Percentiles rank a stretch among this genome's conserved stretches.
Conservation (phyloP, 2,113 vertebrate genomes). For the Bubo blakistoni region DNA sequence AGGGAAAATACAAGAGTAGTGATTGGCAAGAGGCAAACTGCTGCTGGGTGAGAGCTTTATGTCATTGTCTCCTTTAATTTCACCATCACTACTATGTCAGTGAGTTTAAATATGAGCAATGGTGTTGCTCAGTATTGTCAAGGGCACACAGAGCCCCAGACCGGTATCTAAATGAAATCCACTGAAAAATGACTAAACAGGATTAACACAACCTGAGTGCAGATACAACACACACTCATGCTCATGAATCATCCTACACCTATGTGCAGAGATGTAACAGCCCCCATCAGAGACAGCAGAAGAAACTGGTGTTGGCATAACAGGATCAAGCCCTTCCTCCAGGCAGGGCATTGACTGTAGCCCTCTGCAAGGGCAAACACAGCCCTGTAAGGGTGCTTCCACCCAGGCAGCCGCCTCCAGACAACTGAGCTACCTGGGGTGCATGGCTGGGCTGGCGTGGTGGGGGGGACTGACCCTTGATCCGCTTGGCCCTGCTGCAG, state of each 20-base stretch:
- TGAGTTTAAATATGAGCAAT: conserved; percentile 54
- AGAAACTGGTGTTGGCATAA: not conserved
- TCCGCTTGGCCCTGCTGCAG: fast-evolving
- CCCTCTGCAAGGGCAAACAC: fast-evolving
- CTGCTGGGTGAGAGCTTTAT: conserved; percentile 15
- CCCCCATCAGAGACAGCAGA: not conserved
- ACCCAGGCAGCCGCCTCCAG: not conserved
- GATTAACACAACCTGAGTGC: conserved; percentile 2
- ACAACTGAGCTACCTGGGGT: not conserved
- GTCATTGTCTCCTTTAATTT: conserved; percentile 56
- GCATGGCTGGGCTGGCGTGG: not conserved
- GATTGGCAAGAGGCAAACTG: not conserved
- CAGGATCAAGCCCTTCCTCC: not conserved
- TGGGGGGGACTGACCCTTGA: not conserved
- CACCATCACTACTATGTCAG: conserved; percentile 41
- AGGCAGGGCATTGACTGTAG: fast-evolving
- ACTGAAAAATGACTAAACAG: conserved; percentile 49
- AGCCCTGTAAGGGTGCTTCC: not conserved
- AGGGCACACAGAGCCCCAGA: not conserved
- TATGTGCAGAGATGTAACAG: not conserved
- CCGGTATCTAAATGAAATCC: conserved; percentile 47
- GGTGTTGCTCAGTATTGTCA: conserved; percentile 15
- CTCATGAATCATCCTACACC: conserved; percentile 17
- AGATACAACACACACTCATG: not conserved
- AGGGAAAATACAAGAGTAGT: not conserved